These are phyloP conservation scores for Junonia oenone DNA, from an alignment of 2,888 invertebrate genomes.

Conservation along the genomic window DNA sequence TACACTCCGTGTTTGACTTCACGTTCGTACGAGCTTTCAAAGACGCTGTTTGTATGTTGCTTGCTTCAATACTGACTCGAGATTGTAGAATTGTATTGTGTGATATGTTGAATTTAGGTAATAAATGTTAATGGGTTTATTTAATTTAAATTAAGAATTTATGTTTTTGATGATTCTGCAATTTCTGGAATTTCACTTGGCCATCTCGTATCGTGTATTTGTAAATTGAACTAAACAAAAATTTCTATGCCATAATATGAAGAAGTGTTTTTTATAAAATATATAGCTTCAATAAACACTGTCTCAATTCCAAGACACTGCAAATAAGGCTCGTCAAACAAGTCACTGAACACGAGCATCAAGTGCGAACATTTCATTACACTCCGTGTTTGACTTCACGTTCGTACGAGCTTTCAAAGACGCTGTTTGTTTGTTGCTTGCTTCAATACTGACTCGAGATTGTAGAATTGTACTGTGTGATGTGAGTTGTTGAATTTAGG, in stretches of 20 bases:
- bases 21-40: constrained; percentile 5
- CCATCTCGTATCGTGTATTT: too few relatives aligned
- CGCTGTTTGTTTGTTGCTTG: constrained; percentile 2
- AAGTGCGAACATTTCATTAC: constrained; percentile 15
- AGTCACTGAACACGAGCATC: constrained; percentile 6
- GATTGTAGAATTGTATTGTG: not conserved
- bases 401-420: constrained; percentile 3
- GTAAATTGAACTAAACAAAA: too few relatives aligned
- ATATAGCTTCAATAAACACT: too few relatives aligned
- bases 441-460: not conserved
- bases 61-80: not conserved
- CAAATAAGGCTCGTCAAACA: constrained; percentile 16
- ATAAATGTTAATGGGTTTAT: too few relatives aligned
- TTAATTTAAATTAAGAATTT: too few relatives aligned
- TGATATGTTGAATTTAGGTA: too few relatives aligned
- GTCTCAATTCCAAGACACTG: too few relatives aligned
- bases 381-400: constrained; percentile 14
- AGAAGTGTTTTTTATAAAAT: too few relatives aligned
- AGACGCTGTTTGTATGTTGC: constrained; percentile 3
- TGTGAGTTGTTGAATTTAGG: too few relatives aligned
- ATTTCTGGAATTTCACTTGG: too few relatives aligned
- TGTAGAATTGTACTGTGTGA: not conserved
- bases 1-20: constrained; percentile 14
- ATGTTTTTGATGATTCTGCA: too few relatives aligned
- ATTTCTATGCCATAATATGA: too few relatives aligned